Evolutionary conservation across 2,797 vertebrate species (phyloP).

Genomic region (Champsocephalus esox): DNA sequence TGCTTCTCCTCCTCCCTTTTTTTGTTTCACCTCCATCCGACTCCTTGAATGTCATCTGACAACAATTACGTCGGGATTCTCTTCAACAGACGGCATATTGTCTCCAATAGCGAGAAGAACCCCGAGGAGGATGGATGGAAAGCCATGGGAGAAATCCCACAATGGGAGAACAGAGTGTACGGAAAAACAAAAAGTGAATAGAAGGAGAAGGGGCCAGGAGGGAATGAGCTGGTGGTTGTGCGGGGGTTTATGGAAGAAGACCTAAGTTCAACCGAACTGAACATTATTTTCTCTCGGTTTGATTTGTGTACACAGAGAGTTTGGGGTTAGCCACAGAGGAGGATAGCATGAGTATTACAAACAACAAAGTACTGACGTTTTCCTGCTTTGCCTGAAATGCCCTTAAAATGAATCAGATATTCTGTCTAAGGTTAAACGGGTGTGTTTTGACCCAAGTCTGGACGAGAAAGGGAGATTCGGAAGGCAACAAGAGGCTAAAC

Average conservation of each 20-base stretch:
- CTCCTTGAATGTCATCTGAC: slow-evolving; percentile 79
- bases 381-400: slow-evolving; percentile 16
- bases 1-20: slow-evolving; percentile 41
- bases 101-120: slow-evolving; percentile 39
- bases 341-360: slow-evolving; percentile 37
- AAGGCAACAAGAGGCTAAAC: too few species aligned
- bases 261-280: slow-evolving; percentile 35
- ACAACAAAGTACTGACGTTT: slow-evolving; percentile 43
- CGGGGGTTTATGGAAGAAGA: slow-evolving; percentile 48
- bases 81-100: slow-evolving; percentile 57
- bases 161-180: slow-evolving; percentile 53
- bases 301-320: slow-evolving; percentile 37
- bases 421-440: slow-evolving; percentile 7
- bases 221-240: slow-evolving; percentile 61
- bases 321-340: slow-evolving; percentile 53
- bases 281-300: slow-evolving; percentile 46
- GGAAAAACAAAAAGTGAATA: slow-evolving; percentile 56
- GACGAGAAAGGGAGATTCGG: too few species aligned
- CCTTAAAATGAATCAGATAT: slow-evolving; percentile 5
- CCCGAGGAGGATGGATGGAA: slow-evolving; percentile 31
- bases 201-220: slow-evolving; percentile 57
- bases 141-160: slow-evolving; percentile 36
- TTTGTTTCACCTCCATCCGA: slow-evolving; percentile 56
- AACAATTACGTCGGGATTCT: slow-evolving; percentile 75
- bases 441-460: background rate